These are phyloP conservation scores for Tarsius wallacei DNA, from an alignment of 2,797 vertebrate genomes.

Conservation along the genomic window DNA sequence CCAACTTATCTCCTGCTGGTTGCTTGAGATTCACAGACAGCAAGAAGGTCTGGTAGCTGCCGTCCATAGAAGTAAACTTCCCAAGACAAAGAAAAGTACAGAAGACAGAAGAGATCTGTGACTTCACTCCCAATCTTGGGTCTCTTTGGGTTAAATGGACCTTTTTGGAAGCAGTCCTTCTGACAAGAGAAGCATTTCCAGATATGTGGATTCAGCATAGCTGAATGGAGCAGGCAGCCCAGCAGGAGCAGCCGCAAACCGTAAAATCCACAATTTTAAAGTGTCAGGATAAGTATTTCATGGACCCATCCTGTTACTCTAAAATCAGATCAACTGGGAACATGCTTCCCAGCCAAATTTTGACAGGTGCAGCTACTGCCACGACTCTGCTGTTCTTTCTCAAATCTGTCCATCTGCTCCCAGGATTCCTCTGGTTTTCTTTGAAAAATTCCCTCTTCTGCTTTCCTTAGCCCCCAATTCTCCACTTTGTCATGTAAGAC, in stretches of 20 bases:
- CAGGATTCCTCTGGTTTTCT: conserved; percentile 72
- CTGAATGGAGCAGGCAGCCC: conserved; percentile 82
- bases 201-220: conserved; percentile 82
- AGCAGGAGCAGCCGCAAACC: conserved; percentile 81
- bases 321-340: conserved; percentile 86
- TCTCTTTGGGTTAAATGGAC: conserved; percentile 59
- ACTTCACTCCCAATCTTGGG: not conserved
- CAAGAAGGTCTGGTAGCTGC: not conserved
- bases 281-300: conserved; percentile 88
- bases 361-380: conserved; percentile 84
- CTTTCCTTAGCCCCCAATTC: conserved; percentile 58
- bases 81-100: not conserved
- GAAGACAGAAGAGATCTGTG: not conserved
- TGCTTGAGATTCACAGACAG: not conserved
- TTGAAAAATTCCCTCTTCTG: conserved; percentile 70
- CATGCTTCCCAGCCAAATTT: conserved; percentile 79
- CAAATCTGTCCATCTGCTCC: conserved; percentile 85
- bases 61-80: not conserved
- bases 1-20: not conserved
- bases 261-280: conserved; percentile 86
- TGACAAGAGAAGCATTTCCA: conserved; percentile 74
- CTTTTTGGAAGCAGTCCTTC: conserved; percentile 65
- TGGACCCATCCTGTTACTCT: conserved; percentile 79
- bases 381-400: conserved; percentile 75
- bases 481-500: conserved; percentile 73